Base-by-base conservation (phyloP, 2,797 vertebrate species). In the Cossypha niveicapilla region DNA sequence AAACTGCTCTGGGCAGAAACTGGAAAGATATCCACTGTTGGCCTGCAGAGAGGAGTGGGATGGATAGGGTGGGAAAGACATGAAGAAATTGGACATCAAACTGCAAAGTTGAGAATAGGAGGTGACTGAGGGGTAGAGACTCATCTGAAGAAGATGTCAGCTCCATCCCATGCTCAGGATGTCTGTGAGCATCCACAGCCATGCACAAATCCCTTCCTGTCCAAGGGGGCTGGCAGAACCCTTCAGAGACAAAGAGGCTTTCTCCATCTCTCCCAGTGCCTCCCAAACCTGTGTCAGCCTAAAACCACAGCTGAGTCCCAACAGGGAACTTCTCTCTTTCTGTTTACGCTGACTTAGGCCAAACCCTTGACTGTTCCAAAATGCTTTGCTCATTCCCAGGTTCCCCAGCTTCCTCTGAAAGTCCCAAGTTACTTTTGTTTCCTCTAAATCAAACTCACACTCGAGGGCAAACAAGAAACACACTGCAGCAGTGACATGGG, bases 351-450 rank as follows among this genome's bases (percentile, higher is more conserved):
- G 39, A 57, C 21, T 21, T 71, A 30, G 50, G 47, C 65, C 67
- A 58, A 92, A 53, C 35, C 13, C 19, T 47, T 97, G 96, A 94
- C 93, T 96, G 79, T 93, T 97, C 93, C 95, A 92, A 58, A 95
- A 89, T 48, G 18, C 14, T 39, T 1, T 83, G 39, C 24, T 37
- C 2, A 0, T 70, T 61, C 71, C 61, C 80, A 82, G 70, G 61
- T 90, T 93, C 92, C 62, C 30, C 81, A 88, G 92, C 92, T 97
- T 89, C 76, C 88, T 53, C 87, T 9, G 13, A 67, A 77, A 35
- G 37, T 32, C 13, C 0, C 15, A 37, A 74, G 42, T 60, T 73
- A 81, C 90, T 96, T 94, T 94, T 95, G 58, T 94, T 97, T 98
- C 94, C 96, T 92, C 87, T 90, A 92, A 83, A 45, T 35, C 51